These are phyloP conservation scores for Macroglossus sobrinus DNA, from an alignment of 2,113 vertebrate genomes.

Conservation along the genomic window DNA sequence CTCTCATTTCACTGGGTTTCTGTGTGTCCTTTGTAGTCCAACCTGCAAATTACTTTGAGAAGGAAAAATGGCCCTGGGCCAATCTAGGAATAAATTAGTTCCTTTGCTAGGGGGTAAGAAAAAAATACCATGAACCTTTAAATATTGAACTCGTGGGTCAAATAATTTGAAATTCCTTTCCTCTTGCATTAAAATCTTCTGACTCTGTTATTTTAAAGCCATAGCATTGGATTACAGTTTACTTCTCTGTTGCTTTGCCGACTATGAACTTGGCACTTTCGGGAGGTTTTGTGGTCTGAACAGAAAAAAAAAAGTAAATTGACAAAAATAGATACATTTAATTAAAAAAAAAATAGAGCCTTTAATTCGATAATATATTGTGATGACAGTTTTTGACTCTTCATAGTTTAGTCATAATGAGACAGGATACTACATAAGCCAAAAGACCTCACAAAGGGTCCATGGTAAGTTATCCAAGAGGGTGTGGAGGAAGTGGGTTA, in stretches of 20 bases:
- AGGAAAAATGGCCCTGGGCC: background rate
- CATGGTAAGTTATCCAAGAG: background rate
- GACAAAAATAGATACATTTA: background rate
- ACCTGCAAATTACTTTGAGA: background rate
- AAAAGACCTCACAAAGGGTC: slow-evolving; percentile 30
- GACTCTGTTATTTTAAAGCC: background rate
- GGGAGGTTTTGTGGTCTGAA: background rate
- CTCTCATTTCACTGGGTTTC: background rate
- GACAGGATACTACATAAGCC: slow-evolving; percentile 23
- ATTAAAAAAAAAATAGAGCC: background rate
- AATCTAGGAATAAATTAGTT: background rate
- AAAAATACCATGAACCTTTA: background rate
- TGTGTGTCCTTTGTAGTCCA: background rate
- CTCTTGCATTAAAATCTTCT: background rate
- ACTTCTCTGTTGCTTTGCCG: background rate
- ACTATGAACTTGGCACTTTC: background rate
- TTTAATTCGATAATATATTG: background rate
- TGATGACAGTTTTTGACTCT: slow-evolving; percentile 38
- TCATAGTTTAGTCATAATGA: slow-evolving; percentile 45
- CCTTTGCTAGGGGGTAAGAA: background rate
- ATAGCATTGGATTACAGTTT: background rate
- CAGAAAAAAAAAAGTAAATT: background rate
- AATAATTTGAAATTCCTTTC: background rate
- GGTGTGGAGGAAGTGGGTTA: slow-evolving; percentile 55
- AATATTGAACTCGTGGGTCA: background rate